phyloP scores from a whole-genome alignment of 2,888 invertebrate genomes.

The Arenicola marina region DNA sequence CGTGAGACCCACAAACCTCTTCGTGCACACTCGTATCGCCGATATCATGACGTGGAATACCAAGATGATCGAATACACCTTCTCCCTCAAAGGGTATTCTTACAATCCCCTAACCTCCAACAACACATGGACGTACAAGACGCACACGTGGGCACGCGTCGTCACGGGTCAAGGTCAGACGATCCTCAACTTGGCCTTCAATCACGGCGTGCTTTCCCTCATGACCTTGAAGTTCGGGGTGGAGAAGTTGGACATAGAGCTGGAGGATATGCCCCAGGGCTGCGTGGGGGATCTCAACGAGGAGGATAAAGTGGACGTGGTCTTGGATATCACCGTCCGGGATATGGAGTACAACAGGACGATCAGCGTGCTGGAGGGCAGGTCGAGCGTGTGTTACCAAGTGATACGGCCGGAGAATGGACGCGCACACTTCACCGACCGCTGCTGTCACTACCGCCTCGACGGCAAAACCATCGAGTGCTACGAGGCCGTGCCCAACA shows the following conservation, averaged over 20 bases:
- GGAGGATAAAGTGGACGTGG: constrained; percentile 14
- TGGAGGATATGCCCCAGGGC: constrained; percentile 47
- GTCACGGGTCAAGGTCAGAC: constrained; percentile 54
- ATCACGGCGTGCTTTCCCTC: constrained; percentile 56
- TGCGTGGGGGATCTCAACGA: constrained; percentile 44
- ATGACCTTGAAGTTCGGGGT: constrained; percentile 56
- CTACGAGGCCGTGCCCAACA: constrained; percentile 42
- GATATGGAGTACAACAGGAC: constrained; percentile 22
- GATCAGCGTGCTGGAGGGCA: constrained; percentile 28
- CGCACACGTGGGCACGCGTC: constrained; percentile 38
- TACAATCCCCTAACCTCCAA: constrained; percentile 28
- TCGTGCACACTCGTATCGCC: no score
- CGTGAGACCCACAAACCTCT: no score
- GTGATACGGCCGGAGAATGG: constrained; percentile 37
- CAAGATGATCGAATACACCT: constrained; percentile 33
- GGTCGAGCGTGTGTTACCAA: constrained; percentile 46
- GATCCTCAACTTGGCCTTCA: constrained; percentile 55
- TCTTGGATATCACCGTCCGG: constrained; percentile 27
- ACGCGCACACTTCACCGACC: constrained; percentile 45
- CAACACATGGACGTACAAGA: constrained; percentile 18
- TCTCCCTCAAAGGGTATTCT: constrained; percentile 26
- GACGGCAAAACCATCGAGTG: constrained; percentile 38
- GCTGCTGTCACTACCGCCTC: constrained; percentile 39
- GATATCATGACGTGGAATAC: constrained; percentile 2
- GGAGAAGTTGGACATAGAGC: constrained; percentile 33